Conservation (phyloP, 2,113 vertebrate species). For the Sander vitreus region DNA sequence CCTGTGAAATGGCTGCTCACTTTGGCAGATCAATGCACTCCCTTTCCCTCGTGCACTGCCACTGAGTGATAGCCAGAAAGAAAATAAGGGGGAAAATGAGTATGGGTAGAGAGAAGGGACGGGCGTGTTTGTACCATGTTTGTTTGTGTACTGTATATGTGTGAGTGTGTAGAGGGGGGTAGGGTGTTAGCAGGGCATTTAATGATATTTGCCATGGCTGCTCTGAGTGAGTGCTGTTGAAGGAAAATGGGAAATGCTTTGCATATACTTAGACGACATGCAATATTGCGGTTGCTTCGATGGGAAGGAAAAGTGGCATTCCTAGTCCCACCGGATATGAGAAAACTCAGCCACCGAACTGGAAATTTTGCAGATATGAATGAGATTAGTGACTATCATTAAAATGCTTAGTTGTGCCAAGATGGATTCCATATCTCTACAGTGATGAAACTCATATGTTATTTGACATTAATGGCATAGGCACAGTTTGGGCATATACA, state of each 20-base stretch:
- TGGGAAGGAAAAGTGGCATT: conserved; percentile 48
- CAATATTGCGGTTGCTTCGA: conserved; percentile 75
- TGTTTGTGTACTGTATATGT: conserved; percentile 41
- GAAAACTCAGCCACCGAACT: conserved; percentile 70
- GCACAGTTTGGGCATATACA: not conserved
- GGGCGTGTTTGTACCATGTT: conserved; percentile 22
- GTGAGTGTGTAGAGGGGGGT: conserved; percentile 30
- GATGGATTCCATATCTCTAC: conserved; percentile 62
- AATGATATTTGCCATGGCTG: conserved; percentile 78
- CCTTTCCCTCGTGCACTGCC: conserved; percentile 63
- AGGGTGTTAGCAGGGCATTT: conserved; percentile 75
- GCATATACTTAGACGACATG: conserved; percentile 80
- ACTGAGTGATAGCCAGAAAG: conserved; percentile 71
- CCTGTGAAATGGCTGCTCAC: conserved; percentile 78
- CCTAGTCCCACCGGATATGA: conserved; percentile 73
- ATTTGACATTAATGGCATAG: conserved; percentile 10
- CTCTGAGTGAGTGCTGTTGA: conserved; percentile 67
- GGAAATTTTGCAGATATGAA: conserved; percentile 73
- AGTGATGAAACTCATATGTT: conserved; percentile 47
- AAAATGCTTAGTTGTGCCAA: conserved; percentile 60
- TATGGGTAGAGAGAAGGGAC: conserved; percentile 13
- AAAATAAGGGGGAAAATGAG: conserved; percentile 33
- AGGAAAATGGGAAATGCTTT: conserved; percentile 74
- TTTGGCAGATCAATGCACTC: conserved; percentile 80
- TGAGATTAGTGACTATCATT: conserved; percentile 74